These are phyloP conservation scores for Ceratina calcarata DNA, from an alignment of 1,140 invertebrate genomes.

Conservation along the genomic window DNA sequence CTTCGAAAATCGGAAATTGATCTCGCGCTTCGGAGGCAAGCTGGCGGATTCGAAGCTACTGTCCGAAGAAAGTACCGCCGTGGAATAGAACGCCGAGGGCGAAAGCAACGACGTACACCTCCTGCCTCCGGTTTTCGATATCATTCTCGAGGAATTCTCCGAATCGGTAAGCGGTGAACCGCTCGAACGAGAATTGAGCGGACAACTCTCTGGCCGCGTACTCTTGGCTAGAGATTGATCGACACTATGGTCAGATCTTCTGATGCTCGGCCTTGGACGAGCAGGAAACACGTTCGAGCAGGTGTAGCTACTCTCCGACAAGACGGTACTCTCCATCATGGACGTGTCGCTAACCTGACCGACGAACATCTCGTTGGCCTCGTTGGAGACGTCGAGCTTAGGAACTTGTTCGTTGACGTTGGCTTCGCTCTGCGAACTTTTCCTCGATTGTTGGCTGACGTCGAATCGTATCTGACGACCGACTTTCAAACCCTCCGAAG, in stretches of 20 bases:
- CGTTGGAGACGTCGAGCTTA: background rate
- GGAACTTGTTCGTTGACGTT: background rate
- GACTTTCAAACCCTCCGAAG: constrained; percentile 35
- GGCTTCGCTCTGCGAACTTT: background rate
- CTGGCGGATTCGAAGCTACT: constrained; percentile 45
- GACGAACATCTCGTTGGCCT: constrained; percentile 18
- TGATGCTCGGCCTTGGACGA: constrained; percentile 70
- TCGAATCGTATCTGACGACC: constrained; percentile 70
- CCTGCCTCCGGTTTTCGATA: background rate
- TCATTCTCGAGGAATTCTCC: background rate
- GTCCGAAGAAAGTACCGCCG: constrained; percentile 42
- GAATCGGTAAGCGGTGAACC: background rate
- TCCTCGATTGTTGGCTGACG: constrained; percentile 53
- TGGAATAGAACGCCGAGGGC: constrained; percentile 31
- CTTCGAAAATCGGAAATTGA: too few relatives aligned
- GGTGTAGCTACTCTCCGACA: constrained; percentile 55
- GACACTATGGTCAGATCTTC: constrained; percentile 55
- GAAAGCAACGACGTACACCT: background rate
- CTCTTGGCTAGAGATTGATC: constrained; percentile 21
- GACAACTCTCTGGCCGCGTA: background rate
- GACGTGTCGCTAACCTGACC: constrained; percentile 54
- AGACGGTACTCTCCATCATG: constrained; percentile 49
- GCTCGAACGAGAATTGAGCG: background rate
- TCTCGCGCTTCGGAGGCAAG: too few relatives aligned
- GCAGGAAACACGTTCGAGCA: constrained; percentile 60